Evolutionary conservation across 2,888 invertebrate genomes (phyloP).

Genomic region (Xanthia togata): DNA sequence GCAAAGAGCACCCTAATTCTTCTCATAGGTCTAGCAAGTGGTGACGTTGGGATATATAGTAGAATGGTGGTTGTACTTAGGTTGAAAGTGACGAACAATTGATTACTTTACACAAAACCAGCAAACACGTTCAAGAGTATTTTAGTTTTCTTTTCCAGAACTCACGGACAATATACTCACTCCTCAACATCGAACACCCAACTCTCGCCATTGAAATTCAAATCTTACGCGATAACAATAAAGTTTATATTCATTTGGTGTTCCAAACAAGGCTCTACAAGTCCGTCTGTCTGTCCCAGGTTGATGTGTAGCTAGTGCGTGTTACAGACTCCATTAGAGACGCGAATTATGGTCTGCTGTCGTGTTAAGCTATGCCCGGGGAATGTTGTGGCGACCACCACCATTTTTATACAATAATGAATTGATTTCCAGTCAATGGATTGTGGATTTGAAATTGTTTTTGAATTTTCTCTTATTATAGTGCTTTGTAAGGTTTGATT

Average conservation of each 20-base stretch:
- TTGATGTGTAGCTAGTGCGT: slow-evolving; percentile 86
- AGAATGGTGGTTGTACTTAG: neutral
- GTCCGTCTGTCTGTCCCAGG: slow-evolving; percentile 78
- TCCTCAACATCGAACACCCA: slow-evolving; percentile 64
- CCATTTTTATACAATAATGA: slow-evolving; percentile 76
- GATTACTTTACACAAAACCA: neutral
- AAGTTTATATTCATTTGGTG: slow-evolving; percentile 69
- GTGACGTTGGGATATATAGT: neutral
- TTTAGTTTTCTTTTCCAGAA: neutral
- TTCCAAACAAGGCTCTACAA: slow-evolving; percentile 56
- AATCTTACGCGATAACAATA: slow-evolving; percentile 63
- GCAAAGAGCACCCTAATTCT: neutral
- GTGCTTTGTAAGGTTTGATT: slow-evolving; percentile 17
- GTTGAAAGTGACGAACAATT: neutral
- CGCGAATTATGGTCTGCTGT: slow-evolving; percentile 83
- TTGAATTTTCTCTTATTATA: slow-evolving; percentile 22
- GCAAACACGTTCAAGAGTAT: neutral
- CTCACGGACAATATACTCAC: slow-evolving; percentile 55
- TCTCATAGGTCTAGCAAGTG: neutral
- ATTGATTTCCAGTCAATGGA: slow-evolving; percentile 60
- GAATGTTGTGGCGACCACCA: slow-evolving; percentile 80
- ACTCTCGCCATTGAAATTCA: slow-evolving; percentile 45
- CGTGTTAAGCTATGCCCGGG: slow-evolving; percentile 76
- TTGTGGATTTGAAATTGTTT: slow-evolving; percentile 37
- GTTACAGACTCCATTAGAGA: slow-evolving; percentile 85